phyloP scores from a whole-genome alignment of 2,888 invertebrate genomes.

The Drosophila atripex region DNA sequence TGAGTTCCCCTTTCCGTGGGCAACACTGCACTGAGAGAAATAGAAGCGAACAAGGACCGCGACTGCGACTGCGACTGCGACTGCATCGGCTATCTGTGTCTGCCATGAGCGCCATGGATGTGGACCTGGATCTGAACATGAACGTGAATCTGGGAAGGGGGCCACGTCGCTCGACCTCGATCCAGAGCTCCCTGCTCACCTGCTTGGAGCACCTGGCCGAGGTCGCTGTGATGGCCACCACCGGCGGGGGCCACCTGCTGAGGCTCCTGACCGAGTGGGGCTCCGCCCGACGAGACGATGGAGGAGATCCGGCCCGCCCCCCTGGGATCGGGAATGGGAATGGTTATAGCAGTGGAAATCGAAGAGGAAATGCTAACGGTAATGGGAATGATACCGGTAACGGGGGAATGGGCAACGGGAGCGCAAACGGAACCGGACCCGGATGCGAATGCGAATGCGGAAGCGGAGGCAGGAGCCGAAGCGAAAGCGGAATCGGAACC shows the following conservation, averaged over 20 bases:
- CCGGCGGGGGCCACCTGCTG: background rate
- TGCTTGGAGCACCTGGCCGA: background rate
- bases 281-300: background rate
- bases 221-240: background rate
- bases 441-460: background rate
- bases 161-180: background rate
- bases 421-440: background rate
- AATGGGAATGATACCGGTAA: background rate
- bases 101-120: background rate
- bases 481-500: background rate
- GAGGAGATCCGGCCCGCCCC: background rate
- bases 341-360: background rate
- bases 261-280: background rate
- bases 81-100: background rate
- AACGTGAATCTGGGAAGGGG: background rate
- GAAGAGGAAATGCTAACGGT: background rate
- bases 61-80: background rate
- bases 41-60: background rate
- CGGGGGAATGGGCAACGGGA: background rate
- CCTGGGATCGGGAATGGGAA: background rate
- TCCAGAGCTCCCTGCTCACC: slow-evolving; percentile 3
- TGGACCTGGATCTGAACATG: slow-evolving; percentile 8
- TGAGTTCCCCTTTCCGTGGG: background rate
- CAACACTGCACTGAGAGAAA: background rate
- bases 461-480: background rate